Conservation (phyloP, 2,888 invertebrate genomes). For the Eristalinus sepulchralis region DNA sequence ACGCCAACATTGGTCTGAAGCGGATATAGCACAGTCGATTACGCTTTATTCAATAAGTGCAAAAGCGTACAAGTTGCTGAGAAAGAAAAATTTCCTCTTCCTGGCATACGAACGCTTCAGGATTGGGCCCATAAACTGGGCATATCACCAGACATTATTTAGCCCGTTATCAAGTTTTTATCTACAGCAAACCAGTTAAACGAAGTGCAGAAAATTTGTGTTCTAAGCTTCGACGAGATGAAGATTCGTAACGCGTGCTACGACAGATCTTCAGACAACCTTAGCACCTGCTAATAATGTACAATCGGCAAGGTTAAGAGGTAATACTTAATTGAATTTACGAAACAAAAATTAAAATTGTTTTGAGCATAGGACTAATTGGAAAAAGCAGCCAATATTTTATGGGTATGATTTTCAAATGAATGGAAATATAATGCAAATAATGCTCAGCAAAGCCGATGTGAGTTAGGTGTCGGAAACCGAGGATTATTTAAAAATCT, state of each 20-base stretch:
- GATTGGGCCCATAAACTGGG: constrained; percentile 28
- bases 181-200: constrained; percentile 26
- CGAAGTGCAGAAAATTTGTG: constrained; percentile 31
- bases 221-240: constrained; percentile 32
- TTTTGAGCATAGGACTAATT: constrained; percentile 5
- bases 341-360: neutral
- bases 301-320: constrained; percentile 32
- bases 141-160: constrained; percentile 38
- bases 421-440: neutral
- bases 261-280: neutral
- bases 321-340: constrained; percentile 8
- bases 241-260: constrained; percentile 13
- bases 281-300: constrained; percentile 20
- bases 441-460: too few relatives aligned
- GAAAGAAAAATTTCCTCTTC: constrained; percentile 44
- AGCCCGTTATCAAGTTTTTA: constrained; percentile 55
- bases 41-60: constrained; percentile 46
- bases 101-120: constrained; percentile 41
- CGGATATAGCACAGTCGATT: constrained; percentile 26
- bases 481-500: too few relatives aligned
- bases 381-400: constrained; percentile 18
- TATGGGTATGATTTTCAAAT: constrained; percentile 4
- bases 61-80: constrained; percentile 30
- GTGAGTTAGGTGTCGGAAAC: too few relatives aligned
- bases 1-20: constrained; percentile 24